Conservation (phyloP, 2,113 vertebrate genomes). For the Sisor rabdophorus region DNA sequence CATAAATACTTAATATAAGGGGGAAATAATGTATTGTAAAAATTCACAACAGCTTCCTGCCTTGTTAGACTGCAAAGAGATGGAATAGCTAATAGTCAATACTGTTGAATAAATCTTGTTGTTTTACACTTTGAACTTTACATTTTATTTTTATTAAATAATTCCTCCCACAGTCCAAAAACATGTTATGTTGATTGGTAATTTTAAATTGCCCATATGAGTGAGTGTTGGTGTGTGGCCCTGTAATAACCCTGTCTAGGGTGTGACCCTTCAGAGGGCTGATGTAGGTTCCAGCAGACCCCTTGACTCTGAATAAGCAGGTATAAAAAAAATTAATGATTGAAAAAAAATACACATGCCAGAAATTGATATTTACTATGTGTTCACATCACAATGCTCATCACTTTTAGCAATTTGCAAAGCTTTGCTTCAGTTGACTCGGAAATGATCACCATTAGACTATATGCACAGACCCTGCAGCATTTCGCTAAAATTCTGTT, state of each 20-base stretch:
- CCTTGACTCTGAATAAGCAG: no score
- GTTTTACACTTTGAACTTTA: not conserved
- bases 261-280: no score
- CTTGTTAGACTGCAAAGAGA: constrained; percentile 5
- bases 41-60: constrained; percentile 17
- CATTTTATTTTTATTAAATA: not conserved
- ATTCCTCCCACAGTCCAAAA: no score
- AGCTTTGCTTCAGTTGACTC: constrained; percentile 6
- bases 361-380: not conserved
- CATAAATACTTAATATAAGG: not conserved
- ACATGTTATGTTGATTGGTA: no score
- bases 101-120: not conserved
- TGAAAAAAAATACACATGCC: not conserved
- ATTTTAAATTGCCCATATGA: no score
- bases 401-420: not conserved
- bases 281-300: no score
- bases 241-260: no score
- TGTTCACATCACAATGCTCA: not conserved
- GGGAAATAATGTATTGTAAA: constrained; percentile 19
- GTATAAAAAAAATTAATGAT: no score
- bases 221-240: no score
- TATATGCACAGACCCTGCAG: not conserved
- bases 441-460: constrained; percentile 6
- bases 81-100: not conserved
- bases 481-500: not conserved